Conservation (phyloP, 2,888 invertebrate genomes). For the Luperina testacea region DNA sequence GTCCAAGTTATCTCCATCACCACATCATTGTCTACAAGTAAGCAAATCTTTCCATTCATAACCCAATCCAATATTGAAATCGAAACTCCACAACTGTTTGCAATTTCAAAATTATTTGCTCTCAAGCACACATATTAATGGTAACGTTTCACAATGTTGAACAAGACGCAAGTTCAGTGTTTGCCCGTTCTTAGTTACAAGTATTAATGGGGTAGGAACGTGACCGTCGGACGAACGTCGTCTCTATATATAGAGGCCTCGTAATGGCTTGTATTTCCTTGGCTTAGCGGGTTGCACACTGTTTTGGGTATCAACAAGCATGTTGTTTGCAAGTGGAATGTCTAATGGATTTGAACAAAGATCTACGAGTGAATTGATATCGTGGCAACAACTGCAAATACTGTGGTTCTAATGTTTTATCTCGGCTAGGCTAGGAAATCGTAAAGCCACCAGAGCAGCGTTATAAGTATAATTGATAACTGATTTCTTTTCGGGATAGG, state of each 20-base stretch:
- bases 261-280: conserved; percentile 82
- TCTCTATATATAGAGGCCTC: conserved; percentile 76
- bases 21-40: background rate
- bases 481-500: background rate
- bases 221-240: conserved; percentile 79
- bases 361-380: conserved; percentile 13
- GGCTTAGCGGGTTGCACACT: conserved; percentile 62
- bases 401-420: background rate
- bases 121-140: conserved; percentile 48
- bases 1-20: background rate
- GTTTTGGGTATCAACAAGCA: conserved; percentile 47
- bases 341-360: conserved; percentile 42
- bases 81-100: conserved; percentile 32
- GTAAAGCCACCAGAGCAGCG: background rate
- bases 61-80: conserved; percentile 30
- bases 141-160: conserved; percentile 50
- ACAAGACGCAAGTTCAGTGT: conserved; percentile 62
- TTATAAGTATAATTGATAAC: background rate
- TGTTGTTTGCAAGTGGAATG: conserved; percentile 48
- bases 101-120: conserved; percentile 27
- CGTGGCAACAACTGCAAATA: background rate
- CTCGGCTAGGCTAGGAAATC: background rate
- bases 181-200: conserved; percentile 75
- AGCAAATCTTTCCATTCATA: background rate
- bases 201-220: conserved; percentile 82